These are phyloP conservation scores for Amblyjoppa proteus DNA, from an alignment of 2,888 invertebrate genomes.

Conservation along the genomic window DNA sequence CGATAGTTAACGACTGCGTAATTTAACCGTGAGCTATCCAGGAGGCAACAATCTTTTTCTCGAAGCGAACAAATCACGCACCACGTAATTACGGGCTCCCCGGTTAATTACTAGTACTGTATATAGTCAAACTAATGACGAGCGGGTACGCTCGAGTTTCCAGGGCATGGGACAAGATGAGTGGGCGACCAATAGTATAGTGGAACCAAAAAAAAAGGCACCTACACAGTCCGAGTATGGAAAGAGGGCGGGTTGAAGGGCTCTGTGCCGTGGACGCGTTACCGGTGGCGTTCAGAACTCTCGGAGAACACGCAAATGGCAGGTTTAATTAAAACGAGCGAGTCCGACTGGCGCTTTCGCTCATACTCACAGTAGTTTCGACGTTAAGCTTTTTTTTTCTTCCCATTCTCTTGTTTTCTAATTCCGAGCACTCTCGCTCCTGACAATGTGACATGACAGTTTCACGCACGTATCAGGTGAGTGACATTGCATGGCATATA, in stretches of 20 bases:
- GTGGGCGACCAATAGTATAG: conserved; percentile 13
- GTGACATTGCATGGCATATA: background rate
- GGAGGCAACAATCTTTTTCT: background rate
- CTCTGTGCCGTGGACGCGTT: conserved; percentile 44
- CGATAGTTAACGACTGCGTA: background rate
- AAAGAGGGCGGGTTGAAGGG: conserved; percentile 8
- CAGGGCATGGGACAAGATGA: conserved; percentile 25
- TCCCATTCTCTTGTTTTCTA: background rate
- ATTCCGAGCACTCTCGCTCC: background rate
- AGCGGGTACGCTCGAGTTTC: conserved; percentile 31
- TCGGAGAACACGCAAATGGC: conserved; percentile 68
- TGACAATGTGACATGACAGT: conserved; percentile 3
- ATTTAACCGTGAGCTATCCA: conserved; percentile 6
- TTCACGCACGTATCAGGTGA: background rate
- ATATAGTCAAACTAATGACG: conserved; percentile 31
- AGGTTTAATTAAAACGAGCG: conserved; percentile 67
- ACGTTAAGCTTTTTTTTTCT: conserved; percentile 50
- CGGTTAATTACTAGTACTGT: conserved; percentile 37
- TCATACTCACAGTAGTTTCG: conserved; percentile 22
- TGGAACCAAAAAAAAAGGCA: conserved; percentile 10
- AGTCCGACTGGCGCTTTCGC: conserved; percentile 2
- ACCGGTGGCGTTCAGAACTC: conserved; percentile 55
- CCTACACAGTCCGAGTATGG: conserved; percentile 4
- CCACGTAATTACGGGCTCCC: conserved; percentile 6
- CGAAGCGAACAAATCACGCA: conserved; percentile 4